Evolutionary conservation across 2,797 vertebrate genomes (phyloP), one percentile per base, ranked within the genome.

Genomic region (Esox masquinongy): DNA sequence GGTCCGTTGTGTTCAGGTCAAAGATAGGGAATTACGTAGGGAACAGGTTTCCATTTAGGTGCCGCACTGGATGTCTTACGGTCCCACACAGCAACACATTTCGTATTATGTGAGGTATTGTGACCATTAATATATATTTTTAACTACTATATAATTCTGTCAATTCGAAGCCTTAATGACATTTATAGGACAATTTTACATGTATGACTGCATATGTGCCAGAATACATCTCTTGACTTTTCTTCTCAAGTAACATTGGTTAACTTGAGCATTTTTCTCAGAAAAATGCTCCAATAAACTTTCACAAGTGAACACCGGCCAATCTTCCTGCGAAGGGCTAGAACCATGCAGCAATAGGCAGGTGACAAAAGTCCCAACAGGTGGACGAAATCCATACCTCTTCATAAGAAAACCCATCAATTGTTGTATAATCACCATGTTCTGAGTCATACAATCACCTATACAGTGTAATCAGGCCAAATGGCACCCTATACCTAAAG

Each of bases 371-470:
- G 49, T 16, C 69, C 22, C 2, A 29, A 51, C 49, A 71, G 69
- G 6, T 51, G 49, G 47, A 26, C 26, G 69, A 29, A 71, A 51
- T 71, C 69, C 69, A 51, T 12, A 34, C 36, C 43, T 70, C 43
- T 70, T 24, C 5, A 1, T 14, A 49, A 16, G 29, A 26, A 16
- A 51, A 47, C 9, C 36, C 26, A 0, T 51, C 26, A 71, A 24
- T 71, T 71, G 69, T 71, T 50, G 49, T 24, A 19, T 71, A 53
- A 71, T 71, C 14, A 51, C 69, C 69, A 53, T 71, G 69, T 71
- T 71, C 69, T 19, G 17, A 31, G 51, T 29, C 31, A 71, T 71
- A 51, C 69, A 12, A 31, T 71, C 24, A 53, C 50, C 51, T 19
- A 71, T 50, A 26, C 47, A 29, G 8, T 69, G 49, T 26, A 51